These are phyloP conservation scores for Seriola rivoliana DNA, from an alignment of 2,113 vertebrate genomes.

Conservation along the genomic window DNA sequence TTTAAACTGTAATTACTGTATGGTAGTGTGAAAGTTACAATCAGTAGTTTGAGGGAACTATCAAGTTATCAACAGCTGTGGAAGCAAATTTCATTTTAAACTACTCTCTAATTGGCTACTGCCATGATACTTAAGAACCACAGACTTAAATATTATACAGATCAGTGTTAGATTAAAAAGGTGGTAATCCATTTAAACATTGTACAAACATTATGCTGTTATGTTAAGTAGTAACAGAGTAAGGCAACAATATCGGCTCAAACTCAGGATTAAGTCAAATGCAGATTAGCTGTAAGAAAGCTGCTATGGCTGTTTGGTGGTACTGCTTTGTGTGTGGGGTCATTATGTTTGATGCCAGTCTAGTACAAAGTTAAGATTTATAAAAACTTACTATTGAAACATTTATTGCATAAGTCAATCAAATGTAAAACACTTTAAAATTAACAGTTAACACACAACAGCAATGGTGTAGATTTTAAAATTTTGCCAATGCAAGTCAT, in stretches of 20 bases:
- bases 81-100: neutral
- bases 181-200: neutral
- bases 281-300: too few species aligned
- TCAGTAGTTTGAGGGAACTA: neutral
- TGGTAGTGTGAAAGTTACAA: neutral
- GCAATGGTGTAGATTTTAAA: fast-evolving
- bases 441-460: neutral
- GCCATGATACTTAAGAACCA: neutral
- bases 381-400: neutral
- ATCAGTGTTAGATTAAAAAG: neutral
- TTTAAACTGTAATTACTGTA: neutral
- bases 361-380: neutral
- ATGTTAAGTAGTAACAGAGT: neutral
- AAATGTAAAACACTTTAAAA: slow-evolving; percentile 27
- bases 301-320: too few species aligned
- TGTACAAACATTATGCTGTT: neutral
- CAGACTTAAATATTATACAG: neutral
- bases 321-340: too few species aligned
- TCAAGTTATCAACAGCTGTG: neutral
- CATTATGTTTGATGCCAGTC: neutral
- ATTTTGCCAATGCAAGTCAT: neutral
- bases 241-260: neutral
- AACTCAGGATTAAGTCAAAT: neutral
- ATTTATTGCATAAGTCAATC: slow-evolving; percentile 41
- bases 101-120: neutral